Conservation (phyloP, 23 tunicate genomes). For the Trididemnum clinides region DNA sequence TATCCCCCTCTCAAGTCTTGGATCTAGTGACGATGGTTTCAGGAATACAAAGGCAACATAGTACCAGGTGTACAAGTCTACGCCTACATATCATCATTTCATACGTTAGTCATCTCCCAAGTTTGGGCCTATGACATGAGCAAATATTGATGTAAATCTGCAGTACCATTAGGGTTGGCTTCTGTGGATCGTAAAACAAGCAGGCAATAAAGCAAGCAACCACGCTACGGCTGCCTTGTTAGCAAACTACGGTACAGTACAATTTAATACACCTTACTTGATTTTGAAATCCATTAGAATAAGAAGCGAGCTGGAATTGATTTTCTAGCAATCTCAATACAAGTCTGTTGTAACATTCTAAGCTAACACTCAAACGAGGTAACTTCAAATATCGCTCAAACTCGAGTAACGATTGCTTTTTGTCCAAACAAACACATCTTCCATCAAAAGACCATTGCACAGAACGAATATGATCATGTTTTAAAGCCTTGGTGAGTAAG, state of each 20-base stretch:
- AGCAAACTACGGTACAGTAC: too few species aligned
- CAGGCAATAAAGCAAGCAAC: background rate
- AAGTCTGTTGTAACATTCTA: slow-evolving; percentile 9
- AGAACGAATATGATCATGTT: background rate
- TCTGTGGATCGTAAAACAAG: too few species aligned
- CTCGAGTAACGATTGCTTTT: background rate
- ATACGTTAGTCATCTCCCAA: too few species aligned
- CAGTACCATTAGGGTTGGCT: too few species aligned
- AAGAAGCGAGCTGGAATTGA: slow-evolving; percentile 19
- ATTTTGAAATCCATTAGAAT: background rate
- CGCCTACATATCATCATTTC: too few species aligned
- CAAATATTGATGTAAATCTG: too few species aligned
- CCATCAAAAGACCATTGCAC: slow-evolving; percentile 38
- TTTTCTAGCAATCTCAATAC: background rate
- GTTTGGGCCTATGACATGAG: too few species aligned
- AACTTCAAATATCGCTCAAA: background rate
- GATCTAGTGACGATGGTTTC: too few species aligned
- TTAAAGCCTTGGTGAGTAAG: background rate
- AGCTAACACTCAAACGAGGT: background rate
- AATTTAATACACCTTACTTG: background rate
- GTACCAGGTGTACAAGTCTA: too few species aligned
- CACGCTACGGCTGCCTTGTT: background rate
- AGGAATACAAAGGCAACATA: too few species aligned
- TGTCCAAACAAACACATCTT: slow-evolving; percentile 9
- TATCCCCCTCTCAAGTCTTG: too few species aligned